Conservation (phyloP, 2,797 vertebrate species). For the Phyllotis vaccarum region DNA sequence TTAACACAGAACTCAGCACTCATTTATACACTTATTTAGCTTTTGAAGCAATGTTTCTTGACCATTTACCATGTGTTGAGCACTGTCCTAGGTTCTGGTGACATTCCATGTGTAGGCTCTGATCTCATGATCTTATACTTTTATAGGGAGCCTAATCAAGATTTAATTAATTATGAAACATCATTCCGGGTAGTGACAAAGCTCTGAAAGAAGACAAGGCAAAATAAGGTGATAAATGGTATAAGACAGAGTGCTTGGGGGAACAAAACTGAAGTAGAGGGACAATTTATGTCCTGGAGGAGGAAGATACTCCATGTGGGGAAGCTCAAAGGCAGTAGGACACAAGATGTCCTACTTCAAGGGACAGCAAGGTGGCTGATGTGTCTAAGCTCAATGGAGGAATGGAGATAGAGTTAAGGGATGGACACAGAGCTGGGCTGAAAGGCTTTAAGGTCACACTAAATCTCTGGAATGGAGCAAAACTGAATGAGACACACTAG, state of each 20-base stretch:
- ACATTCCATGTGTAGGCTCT: neutral
- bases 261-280: neutral
- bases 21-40: neutral
- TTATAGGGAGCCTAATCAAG: neutral
- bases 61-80: neutral
- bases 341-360: neutral
- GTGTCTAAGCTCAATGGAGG: neutral
- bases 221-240: neutral
- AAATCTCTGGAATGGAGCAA: neutral
- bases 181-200: neutral
- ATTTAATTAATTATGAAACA: neutral
- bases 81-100: neutral
- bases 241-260: no score
- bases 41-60: neutral
- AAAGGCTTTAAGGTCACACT: neutral
- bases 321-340: neutral
- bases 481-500: neutral
- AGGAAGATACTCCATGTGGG: fast-evolving
- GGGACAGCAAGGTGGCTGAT: neutral
- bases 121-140: neutral
- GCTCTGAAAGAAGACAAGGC: neutral
- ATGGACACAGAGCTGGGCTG: neutral
- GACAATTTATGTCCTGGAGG: neutral
- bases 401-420: fast-evolving
- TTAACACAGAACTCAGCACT: constrained; percentile 10